A percentile compares a stretch with the other conserved stretches of the same genome.
These are phyloP conservation scores for Cryptotis parvus DNA, from an alignment of 2,113 vertebrate species.

Conservation along the genomic window DNA sequence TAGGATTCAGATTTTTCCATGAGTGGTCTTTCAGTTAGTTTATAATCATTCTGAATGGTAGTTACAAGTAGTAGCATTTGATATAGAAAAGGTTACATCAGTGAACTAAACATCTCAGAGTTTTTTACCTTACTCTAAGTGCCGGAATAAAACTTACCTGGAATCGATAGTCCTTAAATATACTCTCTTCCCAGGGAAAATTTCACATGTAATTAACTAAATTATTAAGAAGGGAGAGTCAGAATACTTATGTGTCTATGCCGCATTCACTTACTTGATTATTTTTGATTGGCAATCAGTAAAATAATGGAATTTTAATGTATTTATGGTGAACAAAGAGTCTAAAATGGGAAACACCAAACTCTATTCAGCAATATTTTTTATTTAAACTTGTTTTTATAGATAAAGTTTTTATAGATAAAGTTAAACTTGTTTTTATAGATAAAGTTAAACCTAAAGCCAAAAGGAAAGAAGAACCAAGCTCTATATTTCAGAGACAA, in stretches of 20 bases:
- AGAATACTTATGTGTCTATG: slow-evolving; percentile 3
- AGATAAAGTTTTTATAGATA: slow-evolving; percentile 96
- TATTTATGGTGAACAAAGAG: slow-evolving; percentile 25
- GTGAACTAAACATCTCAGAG: slow-evolving; percentile 33
- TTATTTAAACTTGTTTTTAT: slow-evolving; percentile 74
- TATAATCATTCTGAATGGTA: slow-evolving; percentile 50
- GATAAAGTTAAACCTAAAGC: slow-evolving; percentile 97
- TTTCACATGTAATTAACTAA: not conserved
- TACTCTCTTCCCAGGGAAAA: not conserved
- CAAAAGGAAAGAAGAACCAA: slow-evolving; percentile 98
- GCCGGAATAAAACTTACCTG: not conserved
- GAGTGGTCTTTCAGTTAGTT: not conserved
- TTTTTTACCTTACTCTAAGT: not conserved
- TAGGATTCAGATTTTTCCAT: slow-evolving; percentile 30
- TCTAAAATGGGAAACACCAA: slow-evolving; percentile 35
- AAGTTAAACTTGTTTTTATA: slow-evolving; percentile 90
- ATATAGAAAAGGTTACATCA: slow-evolving; percentile 21
- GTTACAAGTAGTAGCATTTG: not conserved
- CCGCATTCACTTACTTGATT: slow-evolving; percentile 28
- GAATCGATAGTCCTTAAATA: not conserved
- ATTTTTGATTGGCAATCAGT: slow-evolving; percentile 21
- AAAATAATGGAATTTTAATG: slow-evolving; percentile 51
- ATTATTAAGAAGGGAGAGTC: not conserved
- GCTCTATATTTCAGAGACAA: slow-evolving; percentile 98
- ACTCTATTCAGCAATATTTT: slow-evolving; percentile 24